A percentile compares a stretch with the other conserved stretches of the same genome.
These are phyloP conservation scores for Ceriagrion tenellum DNA, from an alignment of 2,888 invertebrate genomes.

Conservation along the genomic window DNA sequence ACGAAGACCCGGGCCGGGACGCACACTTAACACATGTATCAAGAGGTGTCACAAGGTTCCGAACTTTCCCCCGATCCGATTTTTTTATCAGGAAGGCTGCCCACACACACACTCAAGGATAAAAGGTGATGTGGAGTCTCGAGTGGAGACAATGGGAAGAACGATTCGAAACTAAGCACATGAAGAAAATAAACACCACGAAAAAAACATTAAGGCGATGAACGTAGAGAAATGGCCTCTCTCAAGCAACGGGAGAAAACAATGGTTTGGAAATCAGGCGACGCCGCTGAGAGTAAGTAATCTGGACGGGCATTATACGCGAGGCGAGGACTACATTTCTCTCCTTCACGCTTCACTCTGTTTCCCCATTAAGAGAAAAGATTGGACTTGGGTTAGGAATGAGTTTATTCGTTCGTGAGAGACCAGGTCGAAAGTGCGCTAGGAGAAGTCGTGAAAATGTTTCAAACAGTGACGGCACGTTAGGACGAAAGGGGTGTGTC, in stretches of 20 bases:
- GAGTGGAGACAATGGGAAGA: conserved; percentile 21
- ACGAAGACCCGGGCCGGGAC: neutral
- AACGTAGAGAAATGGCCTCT: conserved; percentile 30
- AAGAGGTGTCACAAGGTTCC: conserved; percentile 4
- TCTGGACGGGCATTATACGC: conserved; percentile 31
- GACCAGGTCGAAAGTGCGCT: neutral
- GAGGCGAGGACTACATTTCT: conserved; percentile 36
- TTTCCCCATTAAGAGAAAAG: conserved; percentile 34
- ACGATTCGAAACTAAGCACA: neutral
- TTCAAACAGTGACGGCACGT: neutral
- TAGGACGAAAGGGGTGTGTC: neutral
- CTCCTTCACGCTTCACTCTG: conserved; percentile 51
- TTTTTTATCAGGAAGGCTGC: conserved; percentile 6
- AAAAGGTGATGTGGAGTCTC: neutral
- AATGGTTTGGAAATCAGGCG: conserved; percentile 50
- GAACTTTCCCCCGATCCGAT: conserved; percentile 45
- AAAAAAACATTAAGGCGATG: conserved; percentile 32
- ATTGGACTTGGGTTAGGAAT: neutral
- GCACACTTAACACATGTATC: neutral
- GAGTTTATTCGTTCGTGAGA: conserved; percentile 12
- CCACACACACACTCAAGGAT: conserved; percentile 37
- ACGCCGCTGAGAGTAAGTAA: conserved; percentile 33
- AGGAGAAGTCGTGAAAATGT: neutral
- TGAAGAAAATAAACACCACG: conserved; percentile 31
- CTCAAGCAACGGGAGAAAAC: neutral